phyloP scores from a whole-genome alignment of 2,797 vertebrate genomes.

The Hemibagrus guttatus region DNA sequence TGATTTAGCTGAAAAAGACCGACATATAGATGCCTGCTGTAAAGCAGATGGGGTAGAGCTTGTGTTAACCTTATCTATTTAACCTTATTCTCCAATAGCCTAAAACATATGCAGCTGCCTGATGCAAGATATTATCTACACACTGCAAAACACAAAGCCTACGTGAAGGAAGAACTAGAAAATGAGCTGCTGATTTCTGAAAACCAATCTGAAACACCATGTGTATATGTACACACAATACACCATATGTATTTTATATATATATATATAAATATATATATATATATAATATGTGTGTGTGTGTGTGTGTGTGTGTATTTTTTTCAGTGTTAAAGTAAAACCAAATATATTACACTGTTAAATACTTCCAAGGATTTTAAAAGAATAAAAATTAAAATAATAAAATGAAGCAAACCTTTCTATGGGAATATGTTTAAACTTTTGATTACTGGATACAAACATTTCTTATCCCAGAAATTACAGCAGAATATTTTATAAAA shows the following conservation, averaged over 20 bases:
- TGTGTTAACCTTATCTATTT: background rate
- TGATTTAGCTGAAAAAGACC: background rate
- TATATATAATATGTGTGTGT: too few species aligned
- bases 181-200: background rate
- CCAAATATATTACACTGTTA: background rate
- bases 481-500: background rate
- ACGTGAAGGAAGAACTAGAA: background rate
- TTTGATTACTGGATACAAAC: background rate
- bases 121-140: constrained; percentile 22
- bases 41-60: background rate
- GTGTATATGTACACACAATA: too few species aligned
- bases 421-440: background rate
- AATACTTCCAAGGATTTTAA: too few species aligned
- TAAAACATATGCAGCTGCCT: background rate
- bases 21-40: too few species aligned
- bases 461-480: background rate
- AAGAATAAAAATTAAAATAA: background rate
- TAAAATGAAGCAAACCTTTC: background rate
- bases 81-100: background rate
- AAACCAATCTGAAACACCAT: background rate
- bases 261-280: too few species aligned
- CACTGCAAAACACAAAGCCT: background rate
- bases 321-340: background rate
- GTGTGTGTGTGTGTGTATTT: too few species aligned
- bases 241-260: too few species aligned